A percentile compares a stretch with the other conserved stretches of the same genome.
phyloP scores from a whole-genome alignment of 1,140 invertebrate genomes.

The Copidosoma floridanum region DNA sequence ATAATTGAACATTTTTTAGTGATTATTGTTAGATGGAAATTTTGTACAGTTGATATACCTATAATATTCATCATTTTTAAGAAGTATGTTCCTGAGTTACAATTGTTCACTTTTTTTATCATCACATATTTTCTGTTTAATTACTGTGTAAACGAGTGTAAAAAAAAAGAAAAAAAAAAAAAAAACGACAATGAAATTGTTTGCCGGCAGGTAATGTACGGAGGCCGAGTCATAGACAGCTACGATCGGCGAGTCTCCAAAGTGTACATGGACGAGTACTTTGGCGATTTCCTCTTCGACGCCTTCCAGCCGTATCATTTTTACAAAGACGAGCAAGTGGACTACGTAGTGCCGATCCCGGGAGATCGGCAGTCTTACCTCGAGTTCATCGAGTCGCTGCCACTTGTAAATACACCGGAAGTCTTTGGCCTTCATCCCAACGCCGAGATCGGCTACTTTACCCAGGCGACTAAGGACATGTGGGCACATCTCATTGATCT shows the following conservation, averaged over 20 bases:
- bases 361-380: constrained; percentile 71
- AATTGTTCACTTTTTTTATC: too few relatives aligned
- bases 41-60: too few relatives aligned
- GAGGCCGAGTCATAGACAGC: constrained; percentile 84
- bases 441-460: constrained; percentile 90
- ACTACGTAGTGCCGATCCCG: constrained; percentile 75
- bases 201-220: constrained; percentile 79
- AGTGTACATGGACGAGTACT: constrained; percentile 90
- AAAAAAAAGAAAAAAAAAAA: neutral
- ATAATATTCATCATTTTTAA: too few relatives aligned
- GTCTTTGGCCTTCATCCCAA: constrained; percentile 90
- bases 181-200: neutral
- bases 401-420: constrained; percentile 75
- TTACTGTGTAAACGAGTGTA: too few relatives aligned
- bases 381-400: constrained; percentile 69
- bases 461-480: constrained; percentile 77
- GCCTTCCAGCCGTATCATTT: constrained; percentile 87
- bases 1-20: too few relatives aligned
- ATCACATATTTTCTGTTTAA: too few relatives aligned
- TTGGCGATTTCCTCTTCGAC: constrained; percentile 90
- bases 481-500: constrained; percentile 81
- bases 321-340: constrained; percentile 71
- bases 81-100: too few relatives aligned
- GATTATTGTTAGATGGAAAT: too few relatives aligned
- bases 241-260: constrained; percentile 82